Percentiles rank a stretch among this genome's conserved stretches.
These are phyloP conservation scores for Saccostrea glomerata DNA, from an alignment of 1,140 invertebrate species.

Conservation along the genomic window DNA sequence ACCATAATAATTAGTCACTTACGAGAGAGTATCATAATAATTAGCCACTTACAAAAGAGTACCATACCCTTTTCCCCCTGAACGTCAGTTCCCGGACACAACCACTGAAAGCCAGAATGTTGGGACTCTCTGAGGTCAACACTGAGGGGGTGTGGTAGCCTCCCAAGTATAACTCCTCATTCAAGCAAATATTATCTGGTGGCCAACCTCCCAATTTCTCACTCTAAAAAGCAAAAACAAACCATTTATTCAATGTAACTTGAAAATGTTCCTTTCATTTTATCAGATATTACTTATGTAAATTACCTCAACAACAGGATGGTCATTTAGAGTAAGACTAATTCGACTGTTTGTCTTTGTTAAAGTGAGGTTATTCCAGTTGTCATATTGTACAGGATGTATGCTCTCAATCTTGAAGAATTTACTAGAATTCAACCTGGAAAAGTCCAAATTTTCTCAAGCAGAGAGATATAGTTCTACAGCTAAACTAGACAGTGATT, in stretches of 20 bases:
- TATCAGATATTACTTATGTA: too few species aligned
- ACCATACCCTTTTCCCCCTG: neutral
- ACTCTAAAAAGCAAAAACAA: neutral
- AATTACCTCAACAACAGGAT: neutral
- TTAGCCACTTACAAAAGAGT: neutral
- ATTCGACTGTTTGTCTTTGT: neutral
- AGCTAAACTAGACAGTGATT: too few species aligned
- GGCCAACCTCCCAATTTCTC: neutral
- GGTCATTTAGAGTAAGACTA: neutral
- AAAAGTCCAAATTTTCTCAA: too few species aligned
- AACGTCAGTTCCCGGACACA: neutral
- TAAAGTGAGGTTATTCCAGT: neutral
- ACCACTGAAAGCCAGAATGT: neutral
- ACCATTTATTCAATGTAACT: too few species aligned
- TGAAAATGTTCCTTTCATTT: too few species aligned
- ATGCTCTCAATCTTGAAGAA: neutral
- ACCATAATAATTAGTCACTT: too few species aligned
- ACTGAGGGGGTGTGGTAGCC: neutral
- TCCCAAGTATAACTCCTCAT: neutral
- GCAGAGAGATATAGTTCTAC: too few species aligned
- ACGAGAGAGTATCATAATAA: too few species aligned
- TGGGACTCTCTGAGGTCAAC: neutral
- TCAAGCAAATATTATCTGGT: neutral
- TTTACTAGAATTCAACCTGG: neutral
- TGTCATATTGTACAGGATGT: neutral